Base-by-base conservation (phyloP, 2,113 vertebrate species). In the Promerops cafer region DNA sequence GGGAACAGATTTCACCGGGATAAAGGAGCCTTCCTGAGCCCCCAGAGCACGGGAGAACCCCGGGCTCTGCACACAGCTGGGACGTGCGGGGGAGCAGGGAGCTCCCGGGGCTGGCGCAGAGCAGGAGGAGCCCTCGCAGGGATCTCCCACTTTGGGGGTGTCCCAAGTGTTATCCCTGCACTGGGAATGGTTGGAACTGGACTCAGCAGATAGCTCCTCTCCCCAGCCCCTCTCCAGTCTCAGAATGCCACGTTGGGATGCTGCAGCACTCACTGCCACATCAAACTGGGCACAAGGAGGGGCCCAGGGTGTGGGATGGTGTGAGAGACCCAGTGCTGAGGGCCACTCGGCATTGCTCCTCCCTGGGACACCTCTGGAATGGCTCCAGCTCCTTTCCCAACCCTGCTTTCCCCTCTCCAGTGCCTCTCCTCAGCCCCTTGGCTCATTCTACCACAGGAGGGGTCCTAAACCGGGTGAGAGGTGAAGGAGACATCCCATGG, bases 161-260 rank as follows among this genome's bases (percentile, higher is more conserved):
- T 56, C 50, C 50, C 16, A 1, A 7, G 31, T 7, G 37, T 10
- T 7, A 21, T 27, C 33, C 11, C 33, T 27, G 47, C 16, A 0
- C 31, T 40, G 45, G 65, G 27, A 71, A 42, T 11, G 56, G 10
- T 4, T 70, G n/a, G 30, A 53, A 40, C 6, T 1, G 60, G 22
- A 21, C 10, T 50, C 44, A 33, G 52, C 17, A 47, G 6, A 37
- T 1, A 5, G 2, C 6, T 4, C 10, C 40, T 5, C 5, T 9
- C n/a, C 19, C n/a, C 49, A 49, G 45, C 22, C 24, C 50, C 44
- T 50, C 52, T 8, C 44, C 4, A 2, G 47, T 3, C 9, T 30
- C 7, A 2, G 44, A 9, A 3, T 8, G 3, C 8, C 1, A 2
- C 0, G 24, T 2, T 5, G 63, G 11, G 49, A 5, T 19, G 13